A percentile compares a stretch with the other conserved stretches of the same genome.
These are phyloP conservation scores for Peucedramus taeniatus DNA, from an alignment of 2,113 vertebrate genomes.

Conservation along the genomic window DNA sequence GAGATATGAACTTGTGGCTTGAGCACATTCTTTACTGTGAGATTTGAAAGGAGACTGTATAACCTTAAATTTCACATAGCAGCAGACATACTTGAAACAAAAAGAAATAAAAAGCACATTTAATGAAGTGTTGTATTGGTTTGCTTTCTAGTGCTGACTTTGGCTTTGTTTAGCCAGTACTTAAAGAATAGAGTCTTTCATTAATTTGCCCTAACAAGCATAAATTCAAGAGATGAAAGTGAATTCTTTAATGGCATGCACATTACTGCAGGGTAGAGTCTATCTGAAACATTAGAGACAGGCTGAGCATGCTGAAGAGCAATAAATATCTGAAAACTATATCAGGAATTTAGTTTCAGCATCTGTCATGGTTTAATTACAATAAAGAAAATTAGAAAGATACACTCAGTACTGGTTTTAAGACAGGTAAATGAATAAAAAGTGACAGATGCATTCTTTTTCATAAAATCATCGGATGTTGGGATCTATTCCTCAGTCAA, in stretches of 20 bases:
- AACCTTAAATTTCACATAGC: slow-evolving; percentile 8
- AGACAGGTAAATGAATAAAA: background rate
- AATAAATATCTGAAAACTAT: slow-evolving; percentile 22
- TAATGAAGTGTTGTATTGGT: slow-evolving; percentile 36
- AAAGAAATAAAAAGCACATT: slow-evolving; percentile 26
- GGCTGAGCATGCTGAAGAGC: background rate
- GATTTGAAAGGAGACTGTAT: background rate
- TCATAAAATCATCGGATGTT: background rate
- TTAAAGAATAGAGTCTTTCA: slow-evolving; percentile 56
- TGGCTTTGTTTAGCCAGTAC: slow-evolving; percentile 42
- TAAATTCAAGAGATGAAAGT: slow-evolving; percentile 67
- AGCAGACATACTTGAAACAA: slow-evolving; percentile 4
- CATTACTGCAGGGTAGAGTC: slow-evolving; percentile 12
- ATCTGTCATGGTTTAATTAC: background rate
- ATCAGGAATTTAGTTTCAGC: background rate
- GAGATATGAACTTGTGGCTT: background rate
- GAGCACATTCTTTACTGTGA: background rate
- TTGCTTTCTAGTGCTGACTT: slow-evolving; percentile 44
- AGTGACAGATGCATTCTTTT: background rate
- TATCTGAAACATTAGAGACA: background rate
- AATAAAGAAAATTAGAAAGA: background rate
- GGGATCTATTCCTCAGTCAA: background rate
- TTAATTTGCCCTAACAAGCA: slow-evolving; percentile 52
- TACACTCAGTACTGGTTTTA: background rate
- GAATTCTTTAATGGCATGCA: slow-evolving; percentile 49